Conservation (phyloP, 2,797 vertebrate genomes). For the Mormyrops attenuatus region DNA sequence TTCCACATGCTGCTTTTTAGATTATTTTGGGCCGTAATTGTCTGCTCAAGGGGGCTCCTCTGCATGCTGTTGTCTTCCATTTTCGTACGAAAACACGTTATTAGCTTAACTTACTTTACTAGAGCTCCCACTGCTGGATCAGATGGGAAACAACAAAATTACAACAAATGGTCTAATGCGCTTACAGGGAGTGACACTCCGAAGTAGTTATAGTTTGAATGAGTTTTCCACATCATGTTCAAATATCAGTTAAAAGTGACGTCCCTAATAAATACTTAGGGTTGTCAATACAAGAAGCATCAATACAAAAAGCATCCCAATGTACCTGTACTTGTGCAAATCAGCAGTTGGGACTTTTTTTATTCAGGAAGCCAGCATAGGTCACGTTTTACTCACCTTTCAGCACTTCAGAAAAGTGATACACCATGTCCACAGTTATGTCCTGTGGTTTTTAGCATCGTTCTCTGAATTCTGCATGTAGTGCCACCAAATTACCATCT, state of each 20-base stretch:
- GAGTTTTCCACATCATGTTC: too few species aligned
- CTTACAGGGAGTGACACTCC: too few species aligned
- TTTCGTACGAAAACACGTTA: too few species aligned
- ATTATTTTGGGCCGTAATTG: background rate
- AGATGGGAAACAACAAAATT: too few species aligned
- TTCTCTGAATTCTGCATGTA: background rate
- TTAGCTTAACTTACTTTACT: too few species aligned
- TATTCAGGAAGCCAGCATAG: background rate
- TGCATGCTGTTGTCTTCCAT: too few species aligned
- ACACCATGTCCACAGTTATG: background rate
- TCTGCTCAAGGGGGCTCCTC: too few species aligned
- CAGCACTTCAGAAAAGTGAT: background rate
- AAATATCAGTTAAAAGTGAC: too few species aligned
- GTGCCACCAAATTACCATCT: background rate
- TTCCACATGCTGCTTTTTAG: background rate
- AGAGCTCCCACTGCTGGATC: too few species aligned
- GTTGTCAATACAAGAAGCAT: background rate
- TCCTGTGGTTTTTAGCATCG: background rate
- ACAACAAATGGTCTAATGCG: too few species aligned
- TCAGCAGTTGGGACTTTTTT: background rate
- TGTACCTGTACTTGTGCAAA: background rate
- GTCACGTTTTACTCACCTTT: background rate
- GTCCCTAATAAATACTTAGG: background rate
- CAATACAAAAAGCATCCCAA: background rate
- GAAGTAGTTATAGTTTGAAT: too few species aligned